Evolutionary conservation across 1,140 invertebrate species (phyloP), one percentile per base, ranked within the genome.

Genomic region (Thaumatotibia leucotreta): DNA sequence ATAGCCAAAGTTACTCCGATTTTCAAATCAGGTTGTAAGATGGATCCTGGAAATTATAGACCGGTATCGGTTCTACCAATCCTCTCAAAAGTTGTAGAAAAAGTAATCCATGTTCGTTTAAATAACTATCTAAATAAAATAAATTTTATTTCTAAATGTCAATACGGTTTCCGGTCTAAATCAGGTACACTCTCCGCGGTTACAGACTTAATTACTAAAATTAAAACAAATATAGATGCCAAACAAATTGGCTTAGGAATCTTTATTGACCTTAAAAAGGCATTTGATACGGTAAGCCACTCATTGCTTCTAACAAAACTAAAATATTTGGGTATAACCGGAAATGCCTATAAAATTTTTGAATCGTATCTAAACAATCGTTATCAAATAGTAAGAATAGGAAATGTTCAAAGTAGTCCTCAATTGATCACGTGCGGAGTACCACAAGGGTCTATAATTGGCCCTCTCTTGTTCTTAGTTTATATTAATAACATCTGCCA

Each of bases 1-100:
- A 2, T 50, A 20, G 63, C 63, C 17, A 64, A 52, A 52, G 63
- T 64, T 2, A 52, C 23, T 1, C 63, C 63, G 4, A 64, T 64
- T 27, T 63, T 63, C 11, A 63, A 63, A 45, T 63, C 62, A 9
- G 62, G 62, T 1, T 45, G 27, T 17, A 63, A 39, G 49, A 35
- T 4, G 6, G 62, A 63, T 17, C 27, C 62, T 11, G 33, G 33
- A 11, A 63, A 63, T 39, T 63, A 63, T 17, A 4, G 62, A 10
- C 62, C 62, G 10, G 22, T 63, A 17, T 63, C 62, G 4, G 62
- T 63, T 1, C 14, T 63, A 8, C 62, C 62, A 2, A n/a, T 63
- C 0, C 3, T 63, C 1, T 63, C 62, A 1, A 63, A 63, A n/a
- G 49, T 45, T 6, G 14, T 63, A 3, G 62, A 63, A 49, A 63